Conservation (phyloP, 1,140 invertebrate genomes). For the Drosophila aff. region DNA sequence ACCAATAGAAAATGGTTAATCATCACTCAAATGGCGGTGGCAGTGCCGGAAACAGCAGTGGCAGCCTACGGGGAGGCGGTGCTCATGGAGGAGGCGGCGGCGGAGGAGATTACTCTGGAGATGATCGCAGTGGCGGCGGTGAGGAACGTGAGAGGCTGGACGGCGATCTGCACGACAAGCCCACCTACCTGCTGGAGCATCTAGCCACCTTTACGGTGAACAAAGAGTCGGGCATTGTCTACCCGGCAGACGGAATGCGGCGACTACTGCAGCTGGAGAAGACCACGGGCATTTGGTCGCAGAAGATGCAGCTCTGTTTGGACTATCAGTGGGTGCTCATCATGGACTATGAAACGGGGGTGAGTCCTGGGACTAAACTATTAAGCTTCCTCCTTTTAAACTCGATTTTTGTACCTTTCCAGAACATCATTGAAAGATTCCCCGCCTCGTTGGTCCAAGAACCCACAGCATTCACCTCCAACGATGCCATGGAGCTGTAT, state of each 20-base stretch:
- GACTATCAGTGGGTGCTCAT: conserved; percentile 96
- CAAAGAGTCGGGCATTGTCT: conserved; percentile 93
- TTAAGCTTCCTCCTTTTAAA: not conserved
- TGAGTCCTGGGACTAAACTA: conserved; percentile 86
- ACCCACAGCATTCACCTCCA: conserved; percentile 98
- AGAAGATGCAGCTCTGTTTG: conserved; percentile 97
- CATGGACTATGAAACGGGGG: conserved; percentile 98
- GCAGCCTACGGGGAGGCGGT: conserved; percentile 48
- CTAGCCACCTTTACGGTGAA: conserved; percentile 98
- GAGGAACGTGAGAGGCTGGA: conserved; percentile 76
- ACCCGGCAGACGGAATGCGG: conserved; percentile 97
- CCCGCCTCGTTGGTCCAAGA: conserved; percentile 96
- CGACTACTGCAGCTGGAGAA: conserved; percentile 98
- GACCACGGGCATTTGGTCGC: conserved; percentile 97
- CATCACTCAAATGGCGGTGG: conserved; percentile 76
- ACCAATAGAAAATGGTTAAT: conserved; percentile 55
- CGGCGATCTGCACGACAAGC: conserved; percentile 86
- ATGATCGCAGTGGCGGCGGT: conserved; percentile 78
- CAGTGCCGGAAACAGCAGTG: conserved; percentile 71
- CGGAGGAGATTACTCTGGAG: conserved; percentile 77
- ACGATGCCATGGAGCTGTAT: conserved; percentile 98
- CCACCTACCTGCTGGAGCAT: conserved; percentile 96
- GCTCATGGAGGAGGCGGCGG: conserved; percentile 68
- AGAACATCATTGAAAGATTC: conserved; percentile 98
- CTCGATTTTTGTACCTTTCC: conserved; percentile 64